Base-by-base conservation (phyloP, 2,113 vertebrate species). In the Psephotus haematonotus region DNA sequence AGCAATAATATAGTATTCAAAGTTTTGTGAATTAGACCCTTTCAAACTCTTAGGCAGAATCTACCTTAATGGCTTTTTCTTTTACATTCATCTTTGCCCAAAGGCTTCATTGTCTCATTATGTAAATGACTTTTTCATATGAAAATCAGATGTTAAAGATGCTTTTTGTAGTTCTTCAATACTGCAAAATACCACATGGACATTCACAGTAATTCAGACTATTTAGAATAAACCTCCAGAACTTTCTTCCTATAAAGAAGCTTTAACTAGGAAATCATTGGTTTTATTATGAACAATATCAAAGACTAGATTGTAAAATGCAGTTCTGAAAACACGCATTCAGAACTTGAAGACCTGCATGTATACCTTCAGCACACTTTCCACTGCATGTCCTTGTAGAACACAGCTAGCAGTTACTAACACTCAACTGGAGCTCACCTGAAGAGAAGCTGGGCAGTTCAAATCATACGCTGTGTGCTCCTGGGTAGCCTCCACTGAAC, bases 41-140 rank as follows among this genome's bases (percentile, higher is more conserved):
- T 94, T 95, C 90, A 94, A 92, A 91, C 84, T 59, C 69, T 78
- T 67, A 41, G 65, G 70, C 89, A 96, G 86, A 93, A 97, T 77
- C 93, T 82, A 77, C 92, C 70, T 94, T 87, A 94, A 92, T 91
- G 68, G 90, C 65, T 93, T 96, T 92, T 92, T 82, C 79, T 93
- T 88, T 91, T 63, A 79, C 71, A 87, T 92, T 92, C 65, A 88
- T 86, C 78, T 94, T 91, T 68, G 81, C 87, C 95, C 88, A 93
- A 96, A 95, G 88, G 78, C 83, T 95, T 91, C 88, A 88, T 93
- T 93, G 80, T 95, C 82, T 97, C 93, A 90, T 95, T 96, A 96
- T 87, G 93, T 79, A 95, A 96, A 96, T 95, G 72, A 93, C 63
- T 90, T 97, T 97, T 97, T 94, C 91, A 95, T 95, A 92, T 84